phyloP scores from a whole-genome alignment of 2,797 vertebrate genomes.

The Falco naumanni region DNA sequence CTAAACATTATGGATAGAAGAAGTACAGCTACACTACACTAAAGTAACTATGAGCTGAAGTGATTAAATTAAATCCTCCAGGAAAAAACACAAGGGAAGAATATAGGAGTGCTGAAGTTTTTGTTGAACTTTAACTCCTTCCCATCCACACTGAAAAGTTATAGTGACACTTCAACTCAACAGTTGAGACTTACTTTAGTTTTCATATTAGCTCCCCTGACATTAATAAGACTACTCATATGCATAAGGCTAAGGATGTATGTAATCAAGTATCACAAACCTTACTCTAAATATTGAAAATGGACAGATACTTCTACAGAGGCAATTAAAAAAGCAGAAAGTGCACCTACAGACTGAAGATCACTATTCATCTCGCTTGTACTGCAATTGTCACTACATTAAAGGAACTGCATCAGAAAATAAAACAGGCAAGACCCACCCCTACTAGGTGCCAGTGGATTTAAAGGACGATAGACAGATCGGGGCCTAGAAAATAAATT shows the following conservation, averaged over 20 bases:
- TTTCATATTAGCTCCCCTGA: background rate
- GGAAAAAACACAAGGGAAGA: background rate
- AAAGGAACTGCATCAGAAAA: slow-evolving; percentile 13
- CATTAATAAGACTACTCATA: background rate
- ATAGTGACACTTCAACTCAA: background rate
- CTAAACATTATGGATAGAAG: background rate
- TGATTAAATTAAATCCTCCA: background rate
- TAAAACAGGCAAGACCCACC: slow-evolving; percentile 77
- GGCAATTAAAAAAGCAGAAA: background rate
- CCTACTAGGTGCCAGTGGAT: slow-evolving; percentile 88
- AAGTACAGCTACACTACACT: background rate
- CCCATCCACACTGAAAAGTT: background rate
- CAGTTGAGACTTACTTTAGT: background rate
- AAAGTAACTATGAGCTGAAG: background rate
- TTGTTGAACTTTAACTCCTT: background rate
- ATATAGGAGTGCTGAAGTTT: background rate
- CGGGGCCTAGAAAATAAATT: slow-evolving; percentile 82
- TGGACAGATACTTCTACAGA: background rate
- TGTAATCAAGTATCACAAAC: background rate
- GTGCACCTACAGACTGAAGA: background rate
- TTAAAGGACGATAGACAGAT: slow-evolving; percentile 96
- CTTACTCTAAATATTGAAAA: background rate
- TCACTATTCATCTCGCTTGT: background rate
- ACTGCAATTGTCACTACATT: background rate
- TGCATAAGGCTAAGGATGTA: background rate